These are phyloP conservation scores for Decapterus maruadsi DNA, from an alignment of 2,797 vertebrate genomes.

Conservation along the genomic window DNA sequence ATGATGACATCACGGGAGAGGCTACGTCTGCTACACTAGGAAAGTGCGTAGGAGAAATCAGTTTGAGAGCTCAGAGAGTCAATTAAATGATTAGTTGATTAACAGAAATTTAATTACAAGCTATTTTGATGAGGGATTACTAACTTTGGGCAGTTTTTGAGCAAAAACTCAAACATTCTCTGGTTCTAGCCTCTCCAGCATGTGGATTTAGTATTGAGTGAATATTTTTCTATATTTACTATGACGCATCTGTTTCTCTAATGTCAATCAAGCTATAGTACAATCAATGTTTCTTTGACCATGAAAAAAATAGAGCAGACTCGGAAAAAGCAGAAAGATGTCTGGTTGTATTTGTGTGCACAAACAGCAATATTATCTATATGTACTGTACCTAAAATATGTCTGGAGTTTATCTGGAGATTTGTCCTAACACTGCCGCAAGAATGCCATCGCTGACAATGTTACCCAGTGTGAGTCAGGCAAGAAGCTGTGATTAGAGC, in stretches of 20 bases:
- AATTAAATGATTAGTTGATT: not conserved
- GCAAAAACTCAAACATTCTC: not conserved
- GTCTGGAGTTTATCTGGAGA: slow-evolving; percentile 23
- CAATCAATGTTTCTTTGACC: not conserved
- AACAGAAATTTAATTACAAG: not conserved
- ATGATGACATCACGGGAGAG: slow-evolving; percentile 17
- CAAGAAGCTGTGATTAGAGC: slow-evolving; percentile 86
- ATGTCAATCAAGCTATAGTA: not conserved
- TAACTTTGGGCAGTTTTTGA: not conserved
- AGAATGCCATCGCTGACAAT: slow-evolving; percentile 34
- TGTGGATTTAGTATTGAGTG: not conserved
- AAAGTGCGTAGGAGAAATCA: not conserved
- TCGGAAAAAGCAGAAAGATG: not conserved
- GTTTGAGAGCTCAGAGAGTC: not conserved
- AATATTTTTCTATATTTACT: not conserved
- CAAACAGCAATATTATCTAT: slow-evolving; percentile 5
- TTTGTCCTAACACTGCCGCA: slow-evolving; percentile 16
- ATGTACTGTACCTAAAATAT: slow-evolving; percentile 23
- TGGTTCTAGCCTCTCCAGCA: not conserved
- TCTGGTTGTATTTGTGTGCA: not conserved
- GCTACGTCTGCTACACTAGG: not conserved
- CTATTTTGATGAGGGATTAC: not conserved
- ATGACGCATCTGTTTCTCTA: not conserved
- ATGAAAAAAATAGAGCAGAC: too few relatives aligned
- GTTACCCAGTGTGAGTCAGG: slow-evolving; percentile 55